Percentiles rank a stretch among this genome's conserved stretches.
Evolutionary conservation across 2,113 vertebrate genomes (phyloP).

Genomic region (Rostratula benghalensis): DNA sequence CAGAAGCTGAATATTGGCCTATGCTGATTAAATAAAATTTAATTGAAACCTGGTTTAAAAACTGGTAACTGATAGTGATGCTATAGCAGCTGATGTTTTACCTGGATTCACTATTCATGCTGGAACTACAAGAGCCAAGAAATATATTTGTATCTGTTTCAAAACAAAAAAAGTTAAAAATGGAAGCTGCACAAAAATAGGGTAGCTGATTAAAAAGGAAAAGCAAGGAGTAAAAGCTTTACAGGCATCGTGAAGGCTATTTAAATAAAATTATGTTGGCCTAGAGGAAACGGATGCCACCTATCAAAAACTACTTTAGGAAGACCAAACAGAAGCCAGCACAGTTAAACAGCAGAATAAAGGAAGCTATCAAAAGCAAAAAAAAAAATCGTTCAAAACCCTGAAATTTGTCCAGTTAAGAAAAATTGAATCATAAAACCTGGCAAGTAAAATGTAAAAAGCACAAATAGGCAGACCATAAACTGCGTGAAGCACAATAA

Average conservation of each 20-base stretch:
- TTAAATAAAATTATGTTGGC: constrained; percentile 15
- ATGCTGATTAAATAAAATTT: background rate
- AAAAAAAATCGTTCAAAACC: background rate
- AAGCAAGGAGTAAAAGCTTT: background rate
- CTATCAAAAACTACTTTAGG: constrained; percentile 23
- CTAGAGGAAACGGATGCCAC: constrained; percentile 5
- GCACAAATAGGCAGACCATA: background rate
- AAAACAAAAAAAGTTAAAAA: background rate
- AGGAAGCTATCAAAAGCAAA: background rate
- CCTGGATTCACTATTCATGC: background rate
- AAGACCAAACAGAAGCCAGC: background rate
- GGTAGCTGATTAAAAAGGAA: background rate
- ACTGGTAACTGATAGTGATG: background rate
- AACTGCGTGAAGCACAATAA: background rate
- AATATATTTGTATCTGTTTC: background rate
- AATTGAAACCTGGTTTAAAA: background rate
- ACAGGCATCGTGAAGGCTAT: background rate
- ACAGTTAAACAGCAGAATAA: background rate
- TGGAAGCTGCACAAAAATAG: background rate
- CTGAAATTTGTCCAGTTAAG: background rate
- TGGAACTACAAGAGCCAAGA: background rate
- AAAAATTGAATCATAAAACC: background rate
- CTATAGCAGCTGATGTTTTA: background rate
- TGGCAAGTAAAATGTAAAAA: background rate
- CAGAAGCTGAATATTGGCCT: background rate